phyloP scores from a whole-genome alignment of 2,113 vertebrate species.

The Aramus guarauna region DNA sequence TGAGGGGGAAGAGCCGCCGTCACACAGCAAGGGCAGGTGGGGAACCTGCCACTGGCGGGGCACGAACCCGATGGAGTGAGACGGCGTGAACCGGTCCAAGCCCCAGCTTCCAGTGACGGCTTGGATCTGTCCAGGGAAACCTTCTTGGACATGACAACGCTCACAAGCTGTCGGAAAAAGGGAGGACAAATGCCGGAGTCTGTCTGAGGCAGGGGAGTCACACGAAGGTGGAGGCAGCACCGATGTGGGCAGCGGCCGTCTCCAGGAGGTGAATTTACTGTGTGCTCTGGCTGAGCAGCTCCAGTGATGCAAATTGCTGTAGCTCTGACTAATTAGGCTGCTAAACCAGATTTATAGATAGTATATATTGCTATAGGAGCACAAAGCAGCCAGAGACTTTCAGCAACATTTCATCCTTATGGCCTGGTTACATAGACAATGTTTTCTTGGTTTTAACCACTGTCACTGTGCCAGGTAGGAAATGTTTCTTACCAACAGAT shows the following conservation, averaged over 20 bases:
- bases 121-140: not conserved
- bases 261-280: not conserved
- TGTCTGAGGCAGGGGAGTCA: not conserved
- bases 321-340: slow-evolving; percentile 21
- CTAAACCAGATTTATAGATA: not conserved
- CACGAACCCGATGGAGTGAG: not conserved
- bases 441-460: not conserved
- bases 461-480: not conserved
- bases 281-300: not conserved
- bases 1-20: not conserved
- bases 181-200: not conserved
- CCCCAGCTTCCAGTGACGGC: not conserved
- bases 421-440: not conserved
- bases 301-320: slow-evolving; percentile 16
- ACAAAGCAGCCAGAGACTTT: not conserved
- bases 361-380: not conserved
- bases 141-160: not conserved
- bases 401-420: slow-evolving; percentile 7
- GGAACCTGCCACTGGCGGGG: not conserved
- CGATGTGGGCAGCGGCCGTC: not conserved
- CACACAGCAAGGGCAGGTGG: not conserved
- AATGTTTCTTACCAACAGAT: not conserved
- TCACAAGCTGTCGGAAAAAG: not conserved
- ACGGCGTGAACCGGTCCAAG: rapidly evolving
- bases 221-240: not conserved